Evolutionary conservation across 2,797 vertebrate genomes (phyloP), one percentile per base, ranked within the genome.

Genomic region (Pterois miles): DNA sequence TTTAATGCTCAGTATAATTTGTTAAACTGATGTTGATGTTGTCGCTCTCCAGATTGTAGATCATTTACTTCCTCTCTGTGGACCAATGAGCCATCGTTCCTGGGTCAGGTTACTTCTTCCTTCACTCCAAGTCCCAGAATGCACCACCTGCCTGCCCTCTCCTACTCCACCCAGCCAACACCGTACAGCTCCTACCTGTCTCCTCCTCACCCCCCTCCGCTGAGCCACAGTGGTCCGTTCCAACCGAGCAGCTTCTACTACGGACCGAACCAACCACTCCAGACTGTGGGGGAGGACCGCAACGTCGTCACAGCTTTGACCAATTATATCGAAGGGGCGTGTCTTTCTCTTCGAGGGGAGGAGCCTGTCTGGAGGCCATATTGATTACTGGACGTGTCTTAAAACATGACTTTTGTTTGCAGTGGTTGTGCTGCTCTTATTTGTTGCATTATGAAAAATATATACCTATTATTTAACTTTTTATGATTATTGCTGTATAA

Each of bases 331-430:
- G 92, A 93, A 46, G 91, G 90, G 74, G 69, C 78, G 8, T 91
- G 85, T 88, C 78, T 92, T 40, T 80, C 88, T 2, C 5, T 91
- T 1, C 85, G 93, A 75, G 90, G 91, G 16, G 93, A 94, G 57
- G 93, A 94, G 84, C 83, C 90, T 71, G 89, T 93, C 1, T 94
- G 92, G 93, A 93, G 93, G 74, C 93, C 90, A 16, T 94, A 94
- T n/a, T 93, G 65, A 93, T 56, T 4, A 70, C 11, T 50, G 2
- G 0, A 34, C 18, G 25, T 20, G 38, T 13, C 13, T 40, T 40
- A 14, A 40, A 40, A 40, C 38, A 13, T 40, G 5, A 40, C 5
- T 22, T 48, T 59, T n/a, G 14, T 50, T 65, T 77, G 7, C 20
- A 1, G 18, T 66, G 13, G 53, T 27, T 4, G 6, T 31, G 2